A percentile compares a stretch with the other conserved stretches of the same genome.
These are phyloP conservation scores for Orthonychiurus folsomi DNA, from an alignment of 2,888 invertebrate species.

Conservation along the genomic window DNA sequence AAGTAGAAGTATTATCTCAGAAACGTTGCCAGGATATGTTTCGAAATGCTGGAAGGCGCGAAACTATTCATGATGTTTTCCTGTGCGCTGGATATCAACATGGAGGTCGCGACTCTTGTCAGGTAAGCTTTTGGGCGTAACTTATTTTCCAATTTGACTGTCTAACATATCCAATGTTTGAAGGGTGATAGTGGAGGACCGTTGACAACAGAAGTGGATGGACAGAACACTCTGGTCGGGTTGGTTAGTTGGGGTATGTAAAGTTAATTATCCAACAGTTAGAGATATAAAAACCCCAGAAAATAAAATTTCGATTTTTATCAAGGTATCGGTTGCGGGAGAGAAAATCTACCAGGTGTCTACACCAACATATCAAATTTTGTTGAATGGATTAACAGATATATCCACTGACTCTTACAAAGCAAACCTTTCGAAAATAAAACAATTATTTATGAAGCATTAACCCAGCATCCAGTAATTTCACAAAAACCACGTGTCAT, in stretches of 20 bases:
- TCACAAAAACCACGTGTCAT: no score
- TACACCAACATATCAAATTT: conserved; percentile 89
- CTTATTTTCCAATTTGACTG: background rate
- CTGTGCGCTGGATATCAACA: conserved; percentile 88
- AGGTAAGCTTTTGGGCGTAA: conserved; percentile 45
- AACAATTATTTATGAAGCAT: conserved; percentile 7
- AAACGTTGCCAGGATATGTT: conserved; percentile 89
- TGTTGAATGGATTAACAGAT: conserved; percentile 80
- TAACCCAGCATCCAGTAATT: no score
- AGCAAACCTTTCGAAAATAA: no score
- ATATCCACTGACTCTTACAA: conserved; percentile 8
- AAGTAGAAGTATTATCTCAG: conserved; percentile 65
- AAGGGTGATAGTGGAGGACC: conserved; percentile 72
- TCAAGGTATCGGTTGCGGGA: conserved; percentile 54
- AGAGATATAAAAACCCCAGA: background rate
- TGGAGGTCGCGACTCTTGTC: conserved; percentile 56
- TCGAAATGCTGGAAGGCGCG: conserved; percentile 74
- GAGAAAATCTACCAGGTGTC: conserved; percentile 68
- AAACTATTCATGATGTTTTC: conserved; percentile 88
- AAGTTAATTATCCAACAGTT: conserved; percentile 42
- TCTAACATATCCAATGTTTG: background rate
- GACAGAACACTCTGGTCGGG: conserved; percentile 75
- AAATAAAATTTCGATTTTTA: background rate
- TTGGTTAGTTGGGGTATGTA: conserved; percentile 71
- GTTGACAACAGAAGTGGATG: conserved; percentile 73